Evolutionary conservation across 2,797 vertebrate genomes (phyloP).

Genomic region (Acipenser oxyrinchus): DNA sequence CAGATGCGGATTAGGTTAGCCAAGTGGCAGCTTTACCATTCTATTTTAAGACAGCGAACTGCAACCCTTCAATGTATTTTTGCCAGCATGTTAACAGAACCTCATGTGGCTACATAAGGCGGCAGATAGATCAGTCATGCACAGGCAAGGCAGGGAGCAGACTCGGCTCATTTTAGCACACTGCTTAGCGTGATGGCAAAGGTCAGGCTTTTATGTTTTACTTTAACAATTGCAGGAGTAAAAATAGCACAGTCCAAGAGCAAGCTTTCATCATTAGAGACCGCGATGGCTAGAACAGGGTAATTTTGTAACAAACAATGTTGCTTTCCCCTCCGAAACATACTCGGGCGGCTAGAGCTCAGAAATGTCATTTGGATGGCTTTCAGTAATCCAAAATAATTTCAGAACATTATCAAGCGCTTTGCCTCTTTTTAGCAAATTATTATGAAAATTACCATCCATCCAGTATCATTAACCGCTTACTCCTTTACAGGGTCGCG

Average conservation of each 20-base stretch:
- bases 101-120: neutral
- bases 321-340: neutral
- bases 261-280: constrained; percentile 11
- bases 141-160: constrained; percentile 11
- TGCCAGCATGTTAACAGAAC: neutral
- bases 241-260: constrained; percentile 33
- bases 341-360: neutral
- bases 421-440: neutral
- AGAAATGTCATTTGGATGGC: neutral
- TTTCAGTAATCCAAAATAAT: neutral
- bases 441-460: too few relatives aligned
- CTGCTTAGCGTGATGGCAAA: constrained; percentile 38
- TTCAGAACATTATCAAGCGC: neutral
- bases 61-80: neutral
- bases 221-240: constrained; percentile 37
- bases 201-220: constrained; percentile 29
- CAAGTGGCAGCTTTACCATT: too few relatives aligned
- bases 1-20: too few relatives aligned
- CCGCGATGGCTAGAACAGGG: neutral
- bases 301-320: neutral
- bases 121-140: neutral
- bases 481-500: too few relatives aligned
- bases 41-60: too few relatives aligned
- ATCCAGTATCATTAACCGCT: too few relatives aligned
- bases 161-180: constrained; percentile 36